These are phyloP conservation scores for Iselma pallidipennis DNA, from an alignment of 2,888 invertebrate species.

Conservation along the genomic window DNA sequence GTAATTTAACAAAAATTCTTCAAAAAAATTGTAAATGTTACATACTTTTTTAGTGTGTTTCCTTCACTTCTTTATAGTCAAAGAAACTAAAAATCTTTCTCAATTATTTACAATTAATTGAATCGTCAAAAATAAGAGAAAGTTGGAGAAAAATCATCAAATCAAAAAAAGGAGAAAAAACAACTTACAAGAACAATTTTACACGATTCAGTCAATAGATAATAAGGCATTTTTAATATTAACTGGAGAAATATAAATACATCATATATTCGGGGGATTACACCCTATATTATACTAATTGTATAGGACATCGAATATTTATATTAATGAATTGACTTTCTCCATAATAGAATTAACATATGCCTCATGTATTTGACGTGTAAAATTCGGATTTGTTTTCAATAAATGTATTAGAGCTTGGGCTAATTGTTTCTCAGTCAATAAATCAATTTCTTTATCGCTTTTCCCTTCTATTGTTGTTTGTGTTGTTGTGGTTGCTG, in stretches of 20 bases:
- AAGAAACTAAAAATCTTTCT: neutral
- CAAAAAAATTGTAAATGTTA: slow-evolving; percentile 14
- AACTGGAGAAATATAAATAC: neutral
- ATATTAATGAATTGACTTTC: slow-evolving; percentile 37
- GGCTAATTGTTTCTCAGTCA: slow-evolving; percentile 85
- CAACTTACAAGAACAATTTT: neutral
- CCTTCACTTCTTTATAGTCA: neutral
- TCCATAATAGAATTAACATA: slow-evolving; percentile 86
- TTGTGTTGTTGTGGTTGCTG: neutral
- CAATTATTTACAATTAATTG: neutral
- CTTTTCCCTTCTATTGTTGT: neutral
- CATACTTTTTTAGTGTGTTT: slow-evolving; percentile 15
- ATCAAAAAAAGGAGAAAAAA: neutral
- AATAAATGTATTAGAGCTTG: slow-evolving; percentile 88
- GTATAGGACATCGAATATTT: no score
- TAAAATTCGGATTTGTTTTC: slow-evolving; percentile 85
- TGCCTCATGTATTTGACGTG: slow-evolving; percentile 88
- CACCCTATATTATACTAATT: neutral
- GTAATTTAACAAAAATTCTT: no score
- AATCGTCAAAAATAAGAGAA: neutral
- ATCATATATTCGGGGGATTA: no score
- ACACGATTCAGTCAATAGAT: slow-evolving; percentile 14
- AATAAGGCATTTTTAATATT: neutral
- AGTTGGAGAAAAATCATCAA: neutral
- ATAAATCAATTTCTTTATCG: slow-evolving; percentile 63